A percentile compares a stretch with the other conserved stretches of the same genome.
Evolutionary conservation across 2,888 invertebrate species (phyloP).

Genomic region (Colostygia pectinataria): DNA sequence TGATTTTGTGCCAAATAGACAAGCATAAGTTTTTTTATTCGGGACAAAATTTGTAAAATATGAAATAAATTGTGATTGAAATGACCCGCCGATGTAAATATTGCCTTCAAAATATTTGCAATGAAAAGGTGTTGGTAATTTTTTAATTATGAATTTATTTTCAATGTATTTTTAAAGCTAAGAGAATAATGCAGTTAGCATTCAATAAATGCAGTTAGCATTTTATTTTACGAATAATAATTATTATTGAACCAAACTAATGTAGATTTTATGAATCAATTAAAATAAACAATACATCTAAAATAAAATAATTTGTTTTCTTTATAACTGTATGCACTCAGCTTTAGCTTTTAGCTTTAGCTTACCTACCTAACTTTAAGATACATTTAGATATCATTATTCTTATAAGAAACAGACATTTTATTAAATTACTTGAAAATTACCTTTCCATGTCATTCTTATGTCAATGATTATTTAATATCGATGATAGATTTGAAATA

Average conservation of each 20-base stretch:
- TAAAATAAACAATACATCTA: slow-evolving; percentile 41
- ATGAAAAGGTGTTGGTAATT: slow-evolving; percentile 60
- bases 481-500: no score
- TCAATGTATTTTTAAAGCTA: slow-evolving; percentile 25
- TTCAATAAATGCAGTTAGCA: slow-evolving; percentile 64
- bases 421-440: no score
- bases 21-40: slow-evolving; percentile 59
- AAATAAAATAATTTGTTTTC: slow-evolving; percentile 54
- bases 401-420: no score
- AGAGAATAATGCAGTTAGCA: slow-evolving; percentile 67
- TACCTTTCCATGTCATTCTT: no score
- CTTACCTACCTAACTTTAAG: no score
- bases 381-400: no score
- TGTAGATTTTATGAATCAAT: slow-evolving; percentile 63
- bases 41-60: slow-evolving; percentile 68
- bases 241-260: slow-evolving; percentile 74
- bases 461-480: no score
- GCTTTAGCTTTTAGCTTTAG: neutral
- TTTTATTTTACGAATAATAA: slow-evolving; percentile 44
- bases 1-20: slow-evolving; percentile 82
- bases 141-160: slow-evolving; percentile 30
- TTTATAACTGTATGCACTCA: neutral
- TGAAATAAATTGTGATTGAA: slow-evolving; percentile 40
- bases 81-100: slow-evolving; percentile 65
- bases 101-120: slow-evolving; percentile 43